phyloP scores from a whole-genome alignment of 1,140 invertebrate species.

The Papilio helenus region DNA sequence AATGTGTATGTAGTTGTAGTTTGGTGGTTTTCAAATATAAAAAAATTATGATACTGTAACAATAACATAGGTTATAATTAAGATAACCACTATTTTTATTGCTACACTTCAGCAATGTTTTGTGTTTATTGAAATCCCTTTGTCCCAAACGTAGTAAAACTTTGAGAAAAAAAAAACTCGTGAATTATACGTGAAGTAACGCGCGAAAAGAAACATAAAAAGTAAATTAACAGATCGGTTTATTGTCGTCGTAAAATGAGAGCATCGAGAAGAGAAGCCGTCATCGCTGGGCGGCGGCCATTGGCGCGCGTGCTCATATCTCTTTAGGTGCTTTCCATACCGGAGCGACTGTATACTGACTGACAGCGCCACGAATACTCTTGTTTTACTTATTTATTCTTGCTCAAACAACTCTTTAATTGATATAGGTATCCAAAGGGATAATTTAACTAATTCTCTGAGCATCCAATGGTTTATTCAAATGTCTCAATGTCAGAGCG shows the following conservation, averaged over 20 bases:
- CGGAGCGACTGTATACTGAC: not conserved
- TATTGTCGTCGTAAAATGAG: slow-evolving; percentile 5
- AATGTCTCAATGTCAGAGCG: not conserved
- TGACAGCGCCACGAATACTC: not conserved
- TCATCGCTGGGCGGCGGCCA: not conserved
- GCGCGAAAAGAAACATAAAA: slow-evolving; percentile 23
- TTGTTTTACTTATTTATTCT: not conserved
- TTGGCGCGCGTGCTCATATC: not conserved
- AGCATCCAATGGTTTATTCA: not conserved
- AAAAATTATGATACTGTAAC: not conserved
- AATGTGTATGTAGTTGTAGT: not conserved
- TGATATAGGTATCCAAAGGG: not conserved
- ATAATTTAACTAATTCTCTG: not conserved
- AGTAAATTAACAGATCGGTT: slow-evolving; percentile 26
- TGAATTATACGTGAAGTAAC: slow-evolving; percentile 2
- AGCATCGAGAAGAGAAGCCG: not conserved
- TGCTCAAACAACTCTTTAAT: not conserved
- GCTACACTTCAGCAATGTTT: not conserved
- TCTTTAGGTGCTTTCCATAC: too few relatives aligned
- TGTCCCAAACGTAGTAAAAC: slow-evolving; percentile 11
- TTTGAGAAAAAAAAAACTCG: not conserved
- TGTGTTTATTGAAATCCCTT: slow-evolving; percentile 12
- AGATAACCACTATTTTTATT: not conserved
- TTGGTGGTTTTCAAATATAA: not conserved
- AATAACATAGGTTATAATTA: not conserved